A percentile compares a stretch with the other conserved stretches of the same genome.
phyloP scores from a whole-genome alignment of 2,113 vertebrate genomes.

The Ptilorrhoa leucosticta region DNA sequence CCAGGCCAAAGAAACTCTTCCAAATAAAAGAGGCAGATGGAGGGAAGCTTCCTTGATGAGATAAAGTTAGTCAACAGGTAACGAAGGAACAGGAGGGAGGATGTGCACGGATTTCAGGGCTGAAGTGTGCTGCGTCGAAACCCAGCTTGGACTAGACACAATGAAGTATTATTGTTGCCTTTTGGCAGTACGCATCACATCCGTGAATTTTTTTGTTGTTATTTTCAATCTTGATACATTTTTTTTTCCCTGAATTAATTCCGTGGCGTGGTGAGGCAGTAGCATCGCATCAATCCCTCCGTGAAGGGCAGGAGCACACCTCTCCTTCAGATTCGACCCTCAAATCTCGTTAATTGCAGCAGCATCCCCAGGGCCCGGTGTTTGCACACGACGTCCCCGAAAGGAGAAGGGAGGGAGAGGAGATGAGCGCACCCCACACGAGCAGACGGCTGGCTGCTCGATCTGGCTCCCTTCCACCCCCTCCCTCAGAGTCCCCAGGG shows the following conservation, averaged over 20 bases:
- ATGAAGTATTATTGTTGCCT: neutral
- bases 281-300: neutral
- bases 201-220: too few relatives aligned
- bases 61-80: neutral
- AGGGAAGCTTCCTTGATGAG: neutral
- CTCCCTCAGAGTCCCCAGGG: neutral
- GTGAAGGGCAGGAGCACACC: neutral
- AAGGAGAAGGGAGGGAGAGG: neutral
- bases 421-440: accelerated
- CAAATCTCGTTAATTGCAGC: conserved; percentile 33
- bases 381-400: neutral
- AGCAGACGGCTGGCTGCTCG: neutral
- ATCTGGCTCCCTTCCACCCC: neutral
- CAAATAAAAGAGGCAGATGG: neutral
- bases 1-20: neutral
- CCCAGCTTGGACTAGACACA: neutral
- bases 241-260: neutral
- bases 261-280: accelerated
- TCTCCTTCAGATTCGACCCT: conserved; percentile 35
- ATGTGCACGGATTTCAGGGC: neutral
- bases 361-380: neutral
- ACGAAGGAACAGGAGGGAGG: neutral
- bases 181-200: neutral
- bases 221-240: neutral
- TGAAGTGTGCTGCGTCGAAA: neutral